Percentiles rank a stretch among this genome's conserved stretches.
phyloP scores from a whole-genome alignment of 2,797 vertebrate species.

The Thunnus albacares region DNA sequence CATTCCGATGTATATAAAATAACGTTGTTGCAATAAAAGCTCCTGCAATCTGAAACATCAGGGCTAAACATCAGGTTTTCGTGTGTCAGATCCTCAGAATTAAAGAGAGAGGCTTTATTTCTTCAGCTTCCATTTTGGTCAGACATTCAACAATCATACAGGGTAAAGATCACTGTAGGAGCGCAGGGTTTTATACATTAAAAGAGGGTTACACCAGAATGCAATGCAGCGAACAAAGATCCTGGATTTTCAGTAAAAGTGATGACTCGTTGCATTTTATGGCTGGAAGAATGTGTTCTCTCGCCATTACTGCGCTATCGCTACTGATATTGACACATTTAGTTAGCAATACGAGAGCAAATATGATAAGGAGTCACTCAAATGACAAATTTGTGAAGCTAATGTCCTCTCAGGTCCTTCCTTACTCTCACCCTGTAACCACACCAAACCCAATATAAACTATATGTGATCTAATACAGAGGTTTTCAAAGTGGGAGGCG shows the following conservation, averaged over 20 bases:
- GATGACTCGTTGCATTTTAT: not conserved
- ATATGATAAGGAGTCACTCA: not conserved
- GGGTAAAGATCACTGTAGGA: not conserved
- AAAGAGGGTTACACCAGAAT: not conserved
- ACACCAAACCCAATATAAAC: not conserved
- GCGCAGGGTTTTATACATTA: not conserved
- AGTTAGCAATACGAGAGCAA: not conserved
- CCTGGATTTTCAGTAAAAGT: not conserved
- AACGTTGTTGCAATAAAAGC: too few species aligned
- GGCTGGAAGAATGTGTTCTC: not conserved
- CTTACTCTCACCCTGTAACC: not conserved
- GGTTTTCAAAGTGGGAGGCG: too few species aligned
- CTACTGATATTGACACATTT: not conserved
- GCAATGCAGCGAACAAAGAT: not conserved
- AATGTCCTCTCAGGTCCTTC: not conserved
- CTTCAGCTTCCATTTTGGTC: not conserved
- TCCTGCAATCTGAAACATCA: too few species aligned
- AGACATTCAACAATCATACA: not conserved
- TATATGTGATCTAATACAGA: too few species aligned
- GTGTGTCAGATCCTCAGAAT: too few species aligned
- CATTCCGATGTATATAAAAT: too few species aligned
- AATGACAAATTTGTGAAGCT: too few species aligned
- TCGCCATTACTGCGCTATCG: not conserved
- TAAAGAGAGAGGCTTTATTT: not conserved
- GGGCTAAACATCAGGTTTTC: too few species aligned